Conservation (phyloP, 1,140 invertebrate genomes). For the Polypedilum pembai region DNA sequence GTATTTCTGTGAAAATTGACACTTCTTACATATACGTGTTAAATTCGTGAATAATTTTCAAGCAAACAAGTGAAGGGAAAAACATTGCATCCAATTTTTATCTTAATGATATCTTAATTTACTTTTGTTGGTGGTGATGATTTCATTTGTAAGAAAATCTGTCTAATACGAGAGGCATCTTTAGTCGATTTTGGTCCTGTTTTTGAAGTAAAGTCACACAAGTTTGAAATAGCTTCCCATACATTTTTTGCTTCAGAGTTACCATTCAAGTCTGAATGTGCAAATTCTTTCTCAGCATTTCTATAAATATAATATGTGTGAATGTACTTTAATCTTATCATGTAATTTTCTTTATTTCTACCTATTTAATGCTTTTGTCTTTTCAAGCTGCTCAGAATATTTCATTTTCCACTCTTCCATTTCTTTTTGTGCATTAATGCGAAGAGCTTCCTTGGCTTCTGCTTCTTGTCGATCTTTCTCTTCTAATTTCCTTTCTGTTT, state of each 20-base stretch:
- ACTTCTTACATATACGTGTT: no score
- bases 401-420: not conserved
- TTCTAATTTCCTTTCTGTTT: not conserved
- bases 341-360: not conserved
- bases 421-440: not conserved
- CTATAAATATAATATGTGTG: not conserved
- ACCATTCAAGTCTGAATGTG: not conserved
- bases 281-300: not conserved
- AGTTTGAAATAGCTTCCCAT: not conserved
- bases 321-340: not conserved
- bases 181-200: not conserved
- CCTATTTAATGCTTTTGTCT: slow-evolving; percentile 21
- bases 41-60: no score
- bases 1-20: no score
- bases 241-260: not conserved
- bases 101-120: not conserved
- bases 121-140: slow-evolving; percentile 13
- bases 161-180: not conserved
- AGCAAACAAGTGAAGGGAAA: no score
- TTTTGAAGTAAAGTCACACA: slow-evolving; percentile 19
- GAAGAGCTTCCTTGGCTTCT: not conserved
- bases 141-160: slow-evolving; percentile 6
- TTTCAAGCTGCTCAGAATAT: not conserved
- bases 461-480: not conserved
- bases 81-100: no score